Conservation (phyloP, 1,140 invertebrate genomes). For the Melanaphis sacchari region DNA sequence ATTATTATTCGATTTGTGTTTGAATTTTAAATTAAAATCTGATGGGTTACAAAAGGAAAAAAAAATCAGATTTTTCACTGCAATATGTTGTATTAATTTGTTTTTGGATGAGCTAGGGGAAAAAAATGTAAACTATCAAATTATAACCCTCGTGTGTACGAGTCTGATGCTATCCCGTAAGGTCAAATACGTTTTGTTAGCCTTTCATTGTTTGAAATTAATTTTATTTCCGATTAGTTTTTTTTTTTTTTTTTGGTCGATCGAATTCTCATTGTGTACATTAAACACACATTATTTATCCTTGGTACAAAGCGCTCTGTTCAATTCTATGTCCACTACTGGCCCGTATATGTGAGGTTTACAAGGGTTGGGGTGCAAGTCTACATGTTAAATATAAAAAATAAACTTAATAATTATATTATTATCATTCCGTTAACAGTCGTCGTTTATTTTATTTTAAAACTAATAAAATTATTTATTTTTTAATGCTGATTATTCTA, state of each 20-base stretch:
- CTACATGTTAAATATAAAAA: neutral
- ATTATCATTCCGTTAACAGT: neutral
- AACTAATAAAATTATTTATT: neutral
- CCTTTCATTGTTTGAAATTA: conserved; percentile 47
- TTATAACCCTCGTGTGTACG: neutral
- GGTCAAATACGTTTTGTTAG: conserved; percentile 28
- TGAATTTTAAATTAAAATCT: conserved; percentile 40
- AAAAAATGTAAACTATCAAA: conserved; percentile 24
- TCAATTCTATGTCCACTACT: neutral
- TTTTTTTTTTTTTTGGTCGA: conserved; percentile 11
- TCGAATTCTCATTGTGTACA: conserved; percentile 22
- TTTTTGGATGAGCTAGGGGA: neutral
- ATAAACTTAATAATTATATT: neutral
- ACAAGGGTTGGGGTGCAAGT: neutral
- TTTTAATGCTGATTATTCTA: neutral
- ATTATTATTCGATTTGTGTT: conserved; percentile 41
- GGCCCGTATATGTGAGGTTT: neutral
- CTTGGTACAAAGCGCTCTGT: neutral
- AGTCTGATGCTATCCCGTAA: neutral
- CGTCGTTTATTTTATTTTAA: neutral
- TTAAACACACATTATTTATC: conserved; percentile 17
- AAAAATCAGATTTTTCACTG: neutral
- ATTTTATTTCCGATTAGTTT: neutral
- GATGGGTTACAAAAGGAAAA: neutral
- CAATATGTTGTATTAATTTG: conserved; percentile 11